Percentiles rank a stretch among this genome's conserved stretches.
Conservation (phyloP, 2,888 invertebrate genomes). For the Eumacrocentrus americanus region DNA sequence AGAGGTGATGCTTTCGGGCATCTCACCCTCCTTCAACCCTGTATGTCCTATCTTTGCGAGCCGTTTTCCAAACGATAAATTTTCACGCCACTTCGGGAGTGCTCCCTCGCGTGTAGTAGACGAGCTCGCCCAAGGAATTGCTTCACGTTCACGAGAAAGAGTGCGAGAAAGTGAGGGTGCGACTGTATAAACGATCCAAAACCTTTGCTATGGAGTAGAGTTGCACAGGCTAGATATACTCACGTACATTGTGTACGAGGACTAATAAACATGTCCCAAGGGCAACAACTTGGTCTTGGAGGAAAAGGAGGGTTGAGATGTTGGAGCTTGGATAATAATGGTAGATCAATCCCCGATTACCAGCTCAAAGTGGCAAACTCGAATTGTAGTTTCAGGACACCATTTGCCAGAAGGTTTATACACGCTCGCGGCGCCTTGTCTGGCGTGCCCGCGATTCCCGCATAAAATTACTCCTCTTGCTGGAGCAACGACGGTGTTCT, state of each 20-base stretch:
- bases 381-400: conserved; percentile 6
- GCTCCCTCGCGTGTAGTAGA: conserved; percentile 19
- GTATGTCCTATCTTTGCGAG: not conserved
- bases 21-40: not conserved
- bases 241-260: not conserved
- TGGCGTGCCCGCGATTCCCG: conserved; percentile 23
- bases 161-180: not conserved
- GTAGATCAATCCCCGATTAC: conserved; percentile 36
- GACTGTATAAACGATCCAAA: not conserved
- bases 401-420: not conserved
- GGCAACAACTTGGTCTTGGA: conserved; percentile 11
- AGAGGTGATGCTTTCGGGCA: conserved; percentile 20
- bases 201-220: no score
- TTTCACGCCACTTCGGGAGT: conserved; percentile 20
- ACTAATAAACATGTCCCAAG: conserved; percentile 28
- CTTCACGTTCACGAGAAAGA: not conserved
- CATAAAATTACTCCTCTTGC: not conserved
- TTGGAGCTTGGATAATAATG: conserved; percentile 28
- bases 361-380: conserved; percentile 30
- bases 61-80: conserved; percentile 26
- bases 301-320: not conserved
- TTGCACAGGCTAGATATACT: not conserved
- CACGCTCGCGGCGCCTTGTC: conserved; percentile 6
- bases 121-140: conserved; percentile 12
- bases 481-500: not conserved